A percentile compares a stretch with the other conserved stretches of the same genome.
Evolutionary conservation across 2,888 invertebrate genomes (phyloP).

Genomic region (Epinotia brunnichana): DNA sequence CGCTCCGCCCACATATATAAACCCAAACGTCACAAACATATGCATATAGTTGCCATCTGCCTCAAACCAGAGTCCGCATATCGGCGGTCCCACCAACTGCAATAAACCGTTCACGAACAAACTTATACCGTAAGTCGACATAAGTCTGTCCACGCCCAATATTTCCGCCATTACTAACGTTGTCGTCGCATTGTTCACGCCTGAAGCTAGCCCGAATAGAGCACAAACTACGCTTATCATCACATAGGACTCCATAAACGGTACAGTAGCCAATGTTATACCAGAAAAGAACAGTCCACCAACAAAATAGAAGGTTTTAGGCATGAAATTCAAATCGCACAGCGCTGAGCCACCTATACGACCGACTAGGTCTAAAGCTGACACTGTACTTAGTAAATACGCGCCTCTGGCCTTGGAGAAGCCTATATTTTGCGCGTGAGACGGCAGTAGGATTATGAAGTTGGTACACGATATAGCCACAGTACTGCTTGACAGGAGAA

Average conservation of each 20-base stretch:
- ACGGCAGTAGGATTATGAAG: conserved; percentile 92
- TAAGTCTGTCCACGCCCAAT: conserved; percentile 91
- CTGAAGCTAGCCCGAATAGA: conserved; percentile 91
- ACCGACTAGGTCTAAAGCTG: conserved; percentile 91
- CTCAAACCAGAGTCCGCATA: conserved; percentile 89
- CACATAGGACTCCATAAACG: conserved; percentile 86
- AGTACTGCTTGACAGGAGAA: conserved; percentile 91
- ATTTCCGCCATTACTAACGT: conserved; percentile 94
- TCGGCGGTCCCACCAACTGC: conserved; percentile 91
- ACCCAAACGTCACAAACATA: conserved; percentile 89
- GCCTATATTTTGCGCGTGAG: conserved; percentile 88
- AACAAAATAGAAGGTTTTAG: conserved; percentile 92
- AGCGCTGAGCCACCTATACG: conserved; percentile 93
- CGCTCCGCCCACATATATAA: conserved; percentile 89
- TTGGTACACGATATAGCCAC: conserved; percentile 95
- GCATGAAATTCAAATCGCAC: conserved; percentile 90
- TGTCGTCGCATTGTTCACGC: conserved; percentile 92
- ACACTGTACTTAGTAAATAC: conserved; percentile 90
- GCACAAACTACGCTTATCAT: conserved; percentile 88
- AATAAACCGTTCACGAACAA: conserved; percentile 92
- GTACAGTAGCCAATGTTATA: conserved; percentile 87
- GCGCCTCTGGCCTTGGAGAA: conserved; percentile 89
- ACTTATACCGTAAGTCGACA: conserved; percentile 93
- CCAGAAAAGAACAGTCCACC: conserved; percentile 91
- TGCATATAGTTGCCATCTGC: conserved; percentile 85